Conservation (phyloP, 1,140 invertebrate genomes). For the Brachionus asplanchnoidis region DNA sequence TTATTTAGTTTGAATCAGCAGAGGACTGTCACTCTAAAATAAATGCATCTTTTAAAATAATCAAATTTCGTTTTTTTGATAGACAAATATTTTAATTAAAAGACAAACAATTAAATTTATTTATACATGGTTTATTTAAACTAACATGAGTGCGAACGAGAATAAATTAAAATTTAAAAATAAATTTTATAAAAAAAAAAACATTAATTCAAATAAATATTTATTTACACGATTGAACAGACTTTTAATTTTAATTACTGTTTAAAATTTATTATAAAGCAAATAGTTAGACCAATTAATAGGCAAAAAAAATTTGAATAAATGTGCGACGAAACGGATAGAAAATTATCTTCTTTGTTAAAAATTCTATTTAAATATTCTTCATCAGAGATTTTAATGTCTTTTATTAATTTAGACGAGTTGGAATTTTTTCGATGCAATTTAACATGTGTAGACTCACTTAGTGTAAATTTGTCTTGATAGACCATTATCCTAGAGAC, state of each 20-base stretch:
- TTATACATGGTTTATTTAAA: background rate
- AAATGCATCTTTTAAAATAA: background rate
- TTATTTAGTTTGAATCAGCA: background rate
- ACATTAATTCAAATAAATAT: background rate
- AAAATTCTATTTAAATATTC: background rate
- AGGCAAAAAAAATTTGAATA: background rate
- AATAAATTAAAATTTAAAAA: slow-evolving; percentile 3
- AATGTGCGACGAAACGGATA: background rate
- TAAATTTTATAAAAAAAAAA: background rate
- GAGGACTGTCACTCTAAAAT: background rate
- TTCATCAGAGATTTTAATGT: background rate
- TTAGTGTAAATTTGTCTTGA: background rate
- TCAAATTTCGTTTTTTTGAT: background rate
- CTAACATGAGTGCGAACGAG: background rate
- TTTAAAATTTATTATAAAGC: background rate
- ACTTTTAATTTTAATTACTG: background rate
- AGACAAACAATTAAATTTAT: background rate
- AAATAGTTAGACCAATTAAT: background rate
- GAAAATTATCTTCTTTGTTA: background rate
- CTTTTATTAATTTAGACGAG: slow-evolving; percentile 6
- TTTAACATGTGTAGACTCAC: background rate
- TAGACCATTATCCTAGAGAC: slow-evolving; percentile 1
- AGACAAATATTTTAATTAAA: background rate
- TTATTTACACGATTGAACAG: background rate
- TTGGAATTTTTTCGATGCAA: slow-evolving; percentile 23